Percentiles rank a stretch among this genome's conserved stretches.
These are phyloP conservation scores for Dendroctonus valens DNA, from an alignment of 1,140 invertebrate species.

Conservation along the genomic window DNA sequence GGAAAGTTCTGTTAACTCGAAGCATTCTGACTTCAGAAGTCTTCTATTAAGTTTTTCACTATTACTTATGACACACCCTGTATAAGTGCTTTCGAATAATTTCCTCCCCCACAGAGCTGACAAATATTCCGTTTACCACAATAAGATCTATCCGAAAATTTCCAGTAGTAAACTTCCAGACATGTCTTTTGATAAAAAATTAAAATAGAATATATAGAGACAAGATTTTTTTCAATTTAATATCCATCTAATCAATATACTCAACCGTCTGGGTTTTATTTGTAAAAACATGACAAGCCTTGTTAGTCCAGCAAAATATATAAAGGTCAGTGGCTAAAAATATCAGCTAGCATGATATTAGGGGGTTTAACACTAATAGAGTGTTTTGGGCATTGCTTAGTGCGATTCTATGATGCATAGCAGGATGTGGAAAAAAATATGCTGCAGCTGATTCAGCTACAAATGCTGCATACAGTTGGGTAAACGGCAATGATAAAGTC, in stretches of 20 bases:
- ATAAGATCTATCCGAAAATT: background rate
- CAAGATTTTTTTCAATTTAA: conserved; percentile 19
- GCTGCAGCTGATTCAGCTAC: no score
- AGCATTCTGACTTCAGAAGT: no score
- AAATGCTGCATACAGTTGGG: no score
- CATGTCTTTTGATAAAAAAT: conserved; percentile 19
- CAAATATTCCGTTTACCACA: background rate
- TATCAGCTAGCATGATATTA: background rate
- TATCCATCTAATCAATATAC: conserved; percentile 21
- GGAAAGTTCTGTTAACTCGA: no score
- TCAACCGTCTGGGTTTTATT: conserved; percentile 29
- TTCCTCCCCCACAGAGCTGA: background rate
- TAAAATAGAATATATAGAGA: conserved; percentile 18
- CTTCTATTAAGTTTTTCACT: no score
- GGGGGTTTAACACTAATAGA: no score
- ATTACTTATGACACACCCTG: no score
- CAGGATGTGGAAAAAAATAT: no score
- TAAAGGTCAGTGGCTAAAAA: conserved; percentile 6
- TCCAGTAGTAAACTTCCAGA: conserved; percentile 15
- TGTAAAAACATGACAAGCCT: conserved; percentile 14
- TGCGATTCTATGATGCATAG: no score
- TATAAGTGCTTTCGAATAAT: background rate
- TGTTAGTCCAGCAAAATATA: conserved; percentile 15
- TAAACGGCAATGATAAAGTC: no score
- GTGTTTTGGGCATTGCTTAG: no score